Evolutionary conservation across 2,113 vertebrate species (phyloP).

Genomic region (Ovibos moschatus): DNA sequence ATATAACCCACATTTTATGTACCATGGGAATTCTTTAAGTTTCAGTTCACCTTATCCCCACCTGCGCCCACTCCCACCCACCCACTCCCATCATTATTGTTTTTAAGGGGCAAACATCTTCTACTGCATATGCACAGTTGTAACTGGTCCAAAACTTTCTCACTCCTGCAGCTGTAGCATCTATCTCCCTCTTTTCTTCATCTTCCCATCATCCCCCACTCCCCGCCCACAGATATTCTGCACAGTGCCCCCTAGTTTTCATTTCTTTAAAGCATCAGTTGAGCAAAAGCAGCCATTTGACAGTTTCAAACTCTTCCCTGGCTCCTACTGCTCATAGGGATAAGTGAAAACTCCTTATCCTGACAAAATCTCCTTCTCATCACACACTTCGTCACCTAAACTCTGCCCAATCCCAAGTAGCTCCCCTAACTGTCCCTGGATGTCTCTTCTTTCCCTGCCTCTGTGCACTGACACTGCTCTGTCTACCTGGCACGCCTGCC

Average conservation of each 20-base stretch:
- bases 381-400: not conserved
- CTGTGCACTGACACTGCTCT: accelerated
- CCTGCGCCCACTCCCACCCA: not conserved
- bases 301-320: not conserved
- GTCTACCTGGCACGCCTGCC: accelerated
- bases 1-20: not conserved
- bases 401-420: not conserved
- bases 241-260: not conserved
- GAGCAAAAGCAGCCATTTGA: not conserved
- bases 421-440: not conserved
- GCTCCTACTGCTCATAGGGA: not conserved
- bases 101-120: not conserved
- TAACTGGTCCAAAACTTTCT: not conserved
- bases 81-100: not conserved
- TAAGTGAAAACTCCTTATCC: not conserved
- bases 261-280: not conserved
- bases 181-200: not conserved
- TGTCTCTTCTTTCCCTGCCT: not conserved
- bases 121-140: not conserved
- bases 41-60: not conserved
- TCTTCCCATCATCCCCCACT: too few relatives aligned
- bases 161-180: not conserved
- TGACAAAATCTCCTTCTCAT: not conserved
- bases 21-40: not conserved
- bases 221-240: not conserved